Conservation (phyloP, 2,888 invertebrate genomes). For the Stenotaenia linearis region DNA sequence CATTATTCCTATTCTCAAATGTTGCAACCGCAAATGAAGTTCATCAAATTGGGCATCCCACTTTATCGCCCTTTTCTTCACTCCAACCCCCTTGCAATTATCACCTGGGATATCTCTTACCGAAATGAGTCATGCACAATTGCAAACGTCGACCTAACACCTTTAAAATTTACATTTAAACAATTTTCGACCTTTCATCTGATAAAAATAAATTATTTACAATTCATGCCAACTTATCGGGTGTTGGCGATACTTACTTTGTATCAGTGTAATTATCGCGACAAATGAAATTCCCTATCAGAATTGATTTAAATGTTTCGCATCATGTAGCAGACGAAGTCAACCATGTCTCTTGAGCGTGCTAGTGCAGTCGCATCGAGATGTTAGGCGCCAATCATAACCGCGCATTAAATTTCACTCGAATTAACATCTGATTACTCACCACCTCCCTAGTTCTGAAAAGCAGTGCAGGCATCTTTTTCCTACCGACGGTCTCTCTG, state of each 20-base stretch:
- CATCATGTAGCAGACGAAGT: slow-evolving; percentile 9
- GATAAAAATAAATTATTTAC: too few relatives aligned
- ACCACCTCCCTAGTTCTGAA: slow-evolving; percentile 31
- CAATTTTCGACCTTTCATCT: too few relatives aligned
- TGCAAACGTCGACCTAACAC: too few relatives aligned
- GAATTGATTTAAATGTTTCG: background rate
- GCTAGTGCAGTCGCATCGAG: background rate
- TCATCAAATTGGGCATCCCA: slow-evolving; percentile 16
- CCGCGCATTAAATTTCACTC: background rate
- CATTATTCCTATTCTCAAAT: slow-evolving; percentile 22
- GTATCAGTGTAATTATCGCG: background rate
- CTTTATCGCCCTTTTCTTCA: background rate
- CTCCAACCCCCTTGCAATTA: background rate
- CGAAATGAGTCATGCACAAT: too few relatives aligned
- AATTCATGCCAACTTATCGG: too few relatives aligned
- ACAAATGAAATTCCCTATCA: background rate
- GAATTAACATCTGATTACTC: background rate
- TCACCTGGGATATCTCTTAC: too few relatives aligned
- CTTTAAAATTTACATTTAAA: too few relatives aligned
- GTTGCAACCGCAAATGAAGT: slow-evolving; percentile 18
- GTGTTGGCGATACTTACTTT: background rate
- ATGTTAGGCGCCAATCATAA: background rate
- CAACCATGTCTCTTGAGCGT: background rate
- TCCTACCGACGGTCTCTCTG: slow-evolving; percentile 30
- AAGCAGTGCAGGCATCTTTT: slow-evolving; percentile 1